Evolutionary conservation across 2,888 invertebrate species (phyloP).

Genomic region (Drosophila eohydei): DNA sequence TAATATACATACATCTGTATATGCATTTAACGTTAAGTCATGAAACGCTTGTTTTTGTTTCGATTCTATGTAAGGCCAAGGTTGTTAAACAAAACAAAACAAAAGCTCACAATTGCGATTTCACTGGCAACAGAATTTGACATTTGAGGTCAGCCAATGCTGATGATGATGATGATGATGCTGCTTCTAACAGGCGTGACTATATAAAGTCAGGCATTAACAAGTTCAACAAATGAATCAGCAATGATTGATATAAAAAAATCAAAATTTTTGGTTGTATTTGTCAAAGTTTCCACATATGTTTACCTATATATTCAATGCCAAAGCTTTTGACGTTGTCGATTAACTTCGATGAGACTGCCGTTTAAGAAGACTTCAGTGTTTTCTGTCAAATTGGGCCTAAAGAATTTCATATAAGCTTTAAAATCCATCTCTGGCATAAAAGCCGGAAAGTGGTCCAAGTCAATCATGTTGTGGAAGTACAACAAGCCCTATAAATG

Average conservation of each 20-base stretch:
- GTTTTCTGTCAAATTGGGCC: background rate
- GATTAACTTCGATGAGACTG: constrained; percentile 10
- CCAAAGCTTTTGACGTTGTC: constrained; percentile 14
- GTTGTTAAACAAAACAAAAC: constrained; percentile 55
- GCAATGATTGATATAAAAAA: constrained; percentile 35
- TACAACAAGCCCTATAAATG: constrained; percentile 32
- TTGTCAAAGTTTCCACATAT: background rate
- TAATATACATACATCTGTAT: too few relatives aligned
- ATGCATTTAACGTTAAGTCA: constrained; percentile 19
- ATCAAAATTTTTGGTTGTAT: constrained; percentile 15
- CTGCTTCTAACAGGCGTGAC: constrained; percentile 55
- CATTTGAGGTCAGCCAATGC: constrained; percentile 75
- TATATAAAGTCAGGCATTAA: constrained; percentile 63
- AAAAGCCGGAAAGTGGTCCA: constrained; percentile 34
- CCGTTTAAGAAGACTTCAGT: constrained; percentile 14
- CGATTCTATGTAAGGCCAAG: constrained; percentile 82
- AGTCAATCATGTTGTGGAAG: constrained; percentile 15
- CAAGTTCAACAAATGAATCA: constrained; percentile 48
- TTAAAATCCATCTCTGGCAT: constrained; percentile 39
- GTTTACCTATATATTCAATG: background rate
- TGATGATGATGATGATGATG: constrained; percentile 32
- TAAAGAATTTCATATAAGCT: background rate
- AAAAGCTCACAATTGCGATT: constrained; percentile 60
- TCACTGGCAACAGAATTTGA: constrained; percentile 51
- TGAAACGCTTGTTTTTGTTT: constrained; percentile 46